phyloP scores from a whole-genome alignment of 2,888 invertebrate genomes.

The Gymnoscelis rufifasciata region DNA sequence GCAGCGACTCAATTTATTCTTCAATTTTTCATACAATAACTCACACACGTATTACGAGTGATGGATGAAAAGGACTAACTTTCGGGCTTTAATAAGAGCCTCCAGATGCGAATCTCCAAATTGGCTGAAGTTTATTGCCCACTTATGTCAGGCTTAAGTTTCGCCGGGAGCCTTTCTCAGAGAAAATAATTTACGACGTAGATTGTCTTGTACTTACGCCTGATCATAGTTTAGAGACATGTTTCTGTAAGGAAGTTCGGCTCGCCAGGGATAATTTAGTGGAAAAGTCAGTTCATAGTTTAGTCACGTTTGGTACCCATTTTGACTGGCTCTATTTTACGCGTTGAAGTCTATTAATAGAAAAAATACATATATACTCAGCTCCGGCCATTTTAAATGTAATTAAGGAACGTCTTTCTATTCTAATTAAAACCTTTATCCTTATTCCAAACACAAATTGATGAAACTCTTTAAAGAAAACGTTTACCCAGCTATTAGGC shows the following conservation, averaged over 20 bases:
- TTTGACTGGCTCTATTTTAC: not conserved
- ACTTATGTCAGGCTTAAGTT: conserved; percentile 80
- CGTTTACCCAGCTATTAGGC: conserved; percentile 69
- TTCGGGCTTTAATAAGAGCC: conserved; percentile 80
- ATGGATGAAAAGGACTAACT: conserved; percentile 80
- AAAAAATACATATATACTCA: not conserved
- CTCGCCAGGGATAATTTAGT: not conserved
- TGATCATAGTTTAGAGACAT: conserved; percentile 57
- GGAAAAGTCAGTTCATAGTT: not conserved
- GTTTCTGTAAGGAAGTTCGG: not conserved
- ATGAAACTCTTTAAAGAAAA: conserved; percentile 72
- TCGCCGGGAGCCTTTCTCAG: conserved; percentile 73
- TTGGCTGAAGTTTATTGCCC: conserved; percentile 80
- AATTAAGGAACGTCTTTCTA: too few species aligned
- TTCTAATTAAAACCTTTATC: not conserved
- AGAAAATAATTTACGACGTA: conserved; percentile 76
- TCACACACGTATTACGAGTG: conserved; percentile 79
- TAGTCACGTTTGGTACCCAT: too few species aligned
- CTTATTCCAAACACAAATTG: conserved; percentile 39
- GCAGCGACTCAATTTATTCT: conserved; percentile 80
- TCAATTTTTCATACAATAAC: conserved; percentile 80
- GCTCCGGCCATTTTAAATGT: too few species aligned
- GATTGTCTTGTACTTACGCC: conserved; percentile 68
- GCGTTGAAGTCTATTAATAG: conserved; percentile 7
- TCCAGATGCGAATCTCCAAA: conserved; percentile 80